These are phyloP conservation scores for Zaprionus taronus DNA, from an alignment of 1,140 invertebrate genomes.

Conservation along the genomic window DNA sequence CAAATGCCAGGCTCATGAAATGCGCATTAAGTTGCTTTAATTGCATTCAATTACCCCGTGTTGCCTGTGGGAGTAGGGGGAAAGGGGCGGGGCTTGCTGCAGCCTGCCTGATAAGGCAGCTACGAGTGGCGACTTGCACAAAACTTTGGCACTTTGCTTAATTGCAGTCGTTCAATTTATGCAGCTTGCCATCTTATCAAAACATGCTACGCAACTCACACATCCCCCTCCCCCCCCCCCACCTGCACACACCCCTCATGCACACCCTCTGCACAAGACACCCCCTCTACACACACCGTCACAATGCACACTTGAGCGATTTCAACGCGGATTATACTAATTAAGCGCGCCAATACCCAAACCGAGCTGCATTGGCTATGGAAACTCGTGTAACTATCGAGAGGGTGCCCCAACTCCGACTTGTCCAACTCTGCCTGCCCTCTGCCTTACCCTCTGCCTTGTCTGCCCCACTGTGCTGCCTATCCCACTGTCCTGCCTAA, in stretches of 20 bases:
- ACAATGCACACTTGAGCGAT: slow-evolving; percentile 81
- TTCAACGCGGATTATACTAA: slow-evolving; percentile 83
- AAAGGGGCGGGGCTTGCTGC: slow-evolving; percentile 25
- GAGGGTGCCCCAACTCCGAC: background rate
- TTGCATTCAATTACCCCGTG: slow-evolving; percentile 76
- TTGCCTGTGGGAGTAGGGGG: background rate
- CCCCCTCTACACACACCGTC: slow-evolving; percentile 21
- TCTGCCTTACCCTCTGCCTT: background rate
- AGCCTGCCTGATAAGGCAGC: slow-evolving; percentile 63
- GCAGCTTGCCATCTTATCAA: slow-evolving; percentile 73
- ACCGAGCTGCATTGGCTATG: slow-evolving; percentile 15
- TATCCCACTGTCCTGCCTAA: too few species aligned
- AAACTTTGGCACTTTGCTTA: slow-evolving; percentile 74
- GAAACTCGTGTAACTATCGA: slow-evolving; percentile 29
- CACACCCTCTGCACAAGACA: background rate
- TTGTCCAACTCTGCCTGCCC: slow-evolving; percentile 17
- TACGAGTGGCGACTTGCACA: slow-evolving; percentile 50
- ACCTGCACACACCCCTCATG: slow-evolving; percentile 14
- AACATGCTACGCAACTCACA: slow-evolving; percentile 32
- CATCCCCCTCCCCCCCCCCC: background rate
- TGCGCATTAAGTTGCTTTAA: slow-evolving; percentile 79
- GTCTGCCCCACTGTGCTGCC: background rate
- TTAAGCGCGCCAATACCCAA: slow-evolving; percentile 68
- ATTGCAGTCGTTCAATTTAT: slow-evolving; percentile 79
- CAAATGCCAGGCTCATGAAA: slow-evolving; percentile 62